A percentile compares a stretch with the other conserved stretches of the same genome.
Conservation (phyloP, 2,113 vertebrate genomes). For the Stegostoma tigrinum region DNA sequence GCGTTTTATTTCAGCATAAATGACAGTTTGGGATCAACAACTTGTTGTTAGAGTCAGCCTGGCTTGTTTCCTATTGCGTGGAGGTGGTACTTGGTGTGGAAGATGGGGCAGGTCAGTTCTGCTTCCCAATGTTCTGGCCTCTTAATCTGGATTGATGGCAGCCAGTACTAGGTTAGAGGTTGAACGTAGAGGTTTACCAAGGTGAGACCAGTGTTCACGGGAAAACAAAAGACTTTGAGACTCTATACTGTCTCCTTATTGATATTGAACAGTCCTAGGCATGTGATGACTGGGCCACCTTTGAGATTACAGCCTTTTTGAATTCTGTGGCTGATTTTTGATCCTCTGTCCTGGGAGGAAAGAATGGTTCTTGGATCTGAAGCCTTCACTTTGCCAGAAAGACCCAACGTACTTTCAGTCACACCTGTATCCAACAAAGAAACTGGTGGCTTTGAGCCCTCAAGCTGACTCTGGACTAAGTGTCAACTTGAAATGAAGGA, state of each 20-base stretch:
- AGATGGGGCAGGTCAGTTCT: background rate
- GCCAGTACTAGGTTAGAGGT: background rate
- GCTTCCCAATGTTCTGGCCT: background rate
- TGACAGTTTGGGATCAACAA: background rate
- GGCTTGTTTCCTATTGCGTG: background rate
- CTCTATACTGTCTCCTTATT: background rate
- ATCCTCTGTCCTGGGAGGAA: background rate
- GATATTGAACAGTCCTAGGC: background rate
- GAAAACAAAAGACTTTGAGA: background rate
- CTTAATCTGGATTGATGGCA: background rate
- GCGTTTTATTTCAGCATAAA: too few relatives aligned
- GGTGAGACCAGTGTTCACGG: background rate
- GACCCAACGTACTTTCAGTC: background rate
- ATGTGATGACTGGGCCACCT: background rate
- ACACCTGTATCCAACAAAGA: background rate
- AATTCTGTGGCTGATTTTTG: background rate
- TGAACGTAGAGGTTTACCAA: background rate
- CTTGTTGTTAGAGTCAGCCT: background rate
- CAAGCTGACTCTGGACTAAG: background rate
- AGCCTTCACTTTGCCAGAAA: background rate
- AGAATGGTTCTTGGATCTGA: background rate
- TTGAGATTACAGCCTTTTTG: background rate
- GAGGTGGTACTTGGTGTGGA: background rate
- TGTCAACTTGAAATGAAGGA: background rate
- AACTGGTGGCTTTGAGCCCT: background rate